Base-by-base conservation (phyloP, 2,113 vertebrate species). In the Lontra canadensis region DNA sequence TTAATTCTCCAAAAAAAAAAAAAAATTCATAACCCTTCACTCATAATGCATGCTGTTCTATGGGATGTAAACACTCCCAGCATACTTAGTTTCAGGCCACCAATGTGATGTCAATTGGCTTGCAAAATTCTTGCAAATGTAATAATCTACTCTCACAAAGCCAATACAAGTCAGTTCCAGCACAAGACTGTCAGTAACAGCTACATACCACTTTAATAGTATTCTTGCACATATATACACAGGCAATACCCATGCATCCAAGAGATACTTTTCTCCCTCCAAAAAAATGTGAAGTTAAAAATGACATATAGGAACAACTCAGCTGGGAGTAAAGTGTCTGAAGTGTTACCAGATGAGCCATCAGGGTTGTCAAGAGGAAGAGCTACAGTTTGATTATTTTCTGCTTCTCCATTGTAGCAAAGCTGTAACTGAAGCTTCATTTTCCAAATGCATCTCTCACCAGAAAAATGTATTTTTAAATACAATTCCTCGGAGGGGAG, bases 281-380 rank as follows among this genome's bases (percentile, higher is more conserved):
- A 79, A 57, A 65, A 90, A 91, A 93, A 84, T 14, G 59, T 39
- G 87, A 95, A 73, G 87, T 92, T 92, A 86, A 76, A 91, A 90
- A 98, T 92, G 90, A 25, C 93, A 76, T 63, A 49, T 21, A 79
- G 78, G 84, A 85, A 44, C 97, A 98, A 96, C 95, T 97, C 61
- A 69, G 88, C 97, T 90, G 71, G 95, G 98, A 96, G 95, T 65
- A 96, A 96, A 87, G 80, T 81, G 55, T 96, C 92, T 96, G 90
- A 97, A 76, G 80, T 98, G 97, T 98, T 98, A 96, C 84, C 31
- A 93, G 91, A 98, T 97, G 95, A 98, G 93, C 97, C 97, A 88
- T 69, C 91, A 92, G 82, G 82, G 97, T 98, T 92, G 97, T 97
- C 95, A 97, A 96, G 97, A 98, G 96, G 89, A 96, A 96, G 97